Base-by-base conservation (phyloP, 1,140 invertebrate species). In the Anastrepha ludens region DNA sequence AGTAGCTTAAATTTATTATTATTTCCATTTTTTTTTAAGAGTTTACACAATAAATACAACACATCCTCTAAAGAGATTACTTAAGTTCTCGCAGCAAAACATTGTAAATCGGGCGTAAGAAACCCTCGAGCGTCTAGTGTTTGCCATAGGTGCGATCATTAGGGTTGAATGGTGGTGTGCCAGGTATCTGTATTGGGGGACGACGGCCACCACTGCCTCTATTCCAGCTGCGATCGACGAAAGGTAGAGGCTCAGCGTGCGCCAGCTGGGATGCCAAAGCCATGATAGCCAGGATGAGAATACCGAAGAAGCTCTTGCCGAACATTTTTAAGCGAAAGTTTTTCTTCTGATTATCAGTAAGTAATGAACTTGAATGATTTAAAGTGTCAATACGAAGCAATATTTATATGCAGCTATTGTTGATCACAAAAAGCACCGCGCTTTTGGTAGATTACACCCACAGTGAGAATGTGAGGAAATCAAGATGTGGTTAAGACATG, bases 91-190 rank as follows among this genome's bases (percentile, higher is more conserved):
- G 29, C 29, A 29, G 29, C 29, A 0, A 29, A 29, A 29, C 29
- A 29, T 29, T 29, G 29, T 29, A 29, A 29, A 29, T 29, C 29
- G 29, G 29, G 29, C 29, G 29, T 29, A 29, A 29, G 29, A 29
- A 29, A 29, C 6, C 59, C 17, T 60, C 62, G 15, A 20, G 2
- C n/a, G 17, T 17, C 7, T 64, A n/a, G 2, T 3, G n/a, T 7
- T 20, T 67, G 1, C 65, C 9, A 17, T 74, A 74, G 3, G 67
- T 74, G n/a, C 47, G 74, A 81, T 55, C 47, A 0, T 55, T 8
- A 11, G 74, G 74, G 20, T 81, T 81, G 47, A 81, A 81, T 81
- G 74, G 74, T 29, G 47, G 74, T 0, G 74, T 81, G 20, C 74
- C 47, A 4, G 67, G 67, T 55, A 44, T 15, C 3, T 15, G 70